These are phyloP conservation scores for Pseudobourletiella spinata DNA, from an alignment of 1,140 invertebrate species.

Conservation along the genomic window DNA sequence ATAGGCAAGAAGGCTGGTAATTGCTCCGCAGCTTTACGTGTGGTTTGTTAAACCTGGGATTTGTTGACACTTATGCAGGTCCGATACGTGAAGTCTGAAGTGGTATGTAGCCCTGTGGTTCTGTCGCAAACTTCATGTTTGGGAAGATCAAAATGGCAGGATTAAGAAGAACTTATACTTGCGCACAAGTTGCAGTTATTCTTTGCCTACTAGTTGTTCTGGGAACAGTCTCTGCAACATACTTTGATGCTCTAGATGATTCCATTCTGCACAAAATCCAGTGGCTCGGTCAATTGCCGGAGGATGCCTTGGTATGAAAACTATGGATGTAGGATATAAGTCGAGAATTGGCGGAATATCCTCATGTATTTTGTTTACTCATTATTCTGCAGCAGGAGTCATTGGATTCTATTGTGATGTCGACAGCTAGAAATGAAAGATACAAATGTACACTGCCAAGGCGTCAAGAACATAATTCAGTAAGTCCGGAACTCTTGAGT, in stretches of 20 bases:
- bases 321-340: background rate
- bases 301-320: slow-evolving; percentile 43
- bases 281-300: slow-evolving; percentile 57
- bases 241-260: slow-evolving; percentile 70
- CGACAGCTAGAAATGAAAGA: slow-evolving; percentile 46
- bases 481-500: slow-evolving; percentile 9
- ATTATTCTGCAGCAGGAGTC: slow-evolving; percentile 29
- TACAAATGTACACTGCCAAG: slow-evolving; percentile 58
- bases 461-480: slow-evolving; percentile 13
- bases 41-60: no score
- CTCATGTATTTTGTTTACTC: background rate
- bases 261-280: slow-evolving; percentile 68
- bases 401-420: slow-evolving; percentile 41
- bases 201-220: background rate
- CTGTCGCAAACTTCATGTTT: no score
- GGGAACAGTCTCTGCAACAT: slow-evolving; percentile 7
- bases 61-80: no score
- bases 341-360: background rate
- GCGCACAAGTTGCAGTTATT: background rate
- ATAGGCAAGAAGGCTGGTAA: no score
- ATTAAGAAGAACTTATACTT: no score
- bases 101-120: no score
- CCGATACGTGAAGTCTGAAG: no score
- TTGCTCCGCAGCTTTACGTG: no score
- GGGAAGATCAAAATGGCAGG: no score